Conservation (phyloP, 1,140 invertebrate genomes). For the Drosophila aff. region DNA sequence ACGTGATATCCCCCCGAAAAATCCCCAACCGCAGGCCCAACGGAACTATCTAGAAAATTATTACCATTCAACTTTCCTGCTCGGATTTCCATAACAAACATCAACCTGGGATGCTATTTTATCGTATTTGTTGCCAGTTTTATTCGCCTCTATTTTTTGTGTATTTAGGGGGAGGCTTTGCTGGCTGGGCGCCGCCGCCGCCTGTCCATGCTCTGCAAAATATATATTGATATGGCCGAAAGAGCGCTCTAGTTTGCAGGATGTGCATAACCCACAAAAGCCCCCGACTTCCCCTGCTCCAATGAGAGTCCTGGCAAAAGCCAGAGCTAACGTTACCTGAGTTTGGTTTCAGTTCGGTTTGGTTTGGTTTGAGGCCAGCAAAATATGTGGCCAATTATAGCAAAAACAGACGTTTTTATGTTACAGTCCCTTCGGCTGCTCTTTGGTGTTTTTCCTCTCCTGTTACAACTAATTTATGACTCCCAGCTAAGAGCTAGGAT, state of each 20-base stretch:
- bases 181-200: neutral
- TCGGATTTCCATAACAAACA: conserved; percentile 74
- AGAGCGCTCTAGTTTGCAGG: conserved; percentile 37
- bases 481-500: conserved; percentile 43
- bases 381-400: conserved; percentile 84
- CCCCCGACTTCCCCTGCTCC: conserved; percentile 21
- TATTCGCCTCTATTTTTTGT: conserved; percentile 27
- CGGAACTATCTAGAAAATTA: conserved; percentile 61
- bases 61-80: conserved; percentile 43
- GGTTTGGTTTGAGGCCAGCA: conserved; percentile 50
- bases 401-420: conserved; percentile 82
- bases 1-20: conserved; percentile 35
- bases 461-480: conserved; percentile 73
- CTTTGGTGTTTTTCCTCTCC: conserved; percentile 23
- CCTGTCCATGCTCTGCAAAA: conserved; percentile 26
- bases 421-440: conserved; percentile 43
- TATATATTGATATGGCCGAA: conserved; percentile 47
- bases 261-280: conserved; percentile 32
- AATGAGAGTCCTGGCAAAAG: conserved; percentile 41
- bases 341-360: conserved; percentile 24
- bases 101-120: conserved; percentile 58
- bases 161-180: neutral
- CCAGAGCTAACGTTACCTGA: conserved; percentile 51
- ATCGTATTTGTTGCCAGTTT: conserved; percentile 34
- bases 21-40: conserved; percentile 16